A percentile compares a stretch with the other conserved stretches of the same genome.
Evolutionary conservation across 2,797 vertebrate species (phyloP).

Genomic region (Nyctalus aviator): DNA sequence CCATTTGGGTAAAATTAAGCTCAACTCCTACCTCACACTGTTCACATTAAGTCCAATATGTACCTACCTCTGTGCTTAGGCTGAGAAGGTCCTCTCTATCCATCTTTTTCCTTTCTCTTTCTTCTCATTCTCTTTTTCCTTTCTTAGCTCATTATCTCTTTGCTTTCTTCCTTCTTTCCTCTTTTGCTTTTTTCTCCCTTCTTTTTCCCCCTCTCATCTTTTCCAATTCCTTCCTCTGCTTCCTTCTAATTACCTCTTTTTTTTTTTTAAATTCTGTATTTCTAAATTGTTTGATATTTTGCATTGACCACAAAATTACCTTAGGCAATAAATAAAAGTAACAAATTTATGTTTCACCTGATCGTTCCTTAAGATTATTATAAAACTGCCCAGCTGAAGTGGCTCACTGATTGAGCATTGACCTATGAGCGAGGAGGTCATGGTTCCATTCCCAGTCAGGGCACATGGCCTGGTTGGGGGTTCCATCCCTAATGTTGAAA

Average conservation of each 20-base stretch:
- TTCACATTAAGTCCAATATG: background rate
- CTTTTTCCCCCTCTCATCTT: background rate
- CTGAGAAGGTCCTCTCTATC: background rate
- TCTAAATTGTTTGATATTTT: background rate
- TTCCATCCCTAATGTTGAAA: too few species aligned
- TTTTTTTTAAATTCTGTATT: background rate
- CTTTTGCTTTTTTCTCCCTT: accelerated
- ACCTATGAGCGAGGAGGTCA: too few species aligned
- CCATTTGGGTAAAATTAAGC: background rate
- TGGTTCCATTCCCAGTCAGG: too few species aligned
- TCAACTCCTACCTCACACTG: background rate
- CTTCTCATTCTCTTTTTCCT: background rate
- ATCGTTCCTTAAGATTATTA: background rate
- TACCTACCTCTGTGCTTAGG: background rate
- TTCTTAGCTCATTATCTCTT: background rate
- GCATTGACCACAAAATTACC: background rate
- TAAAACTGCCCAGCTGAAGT: background rate
- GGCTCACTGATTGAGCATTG: too few species aligned
- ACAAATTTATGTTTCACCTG: background rate
- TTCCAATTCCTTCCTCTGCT: background rate
- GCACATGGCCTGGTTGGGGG: too few species aligned
- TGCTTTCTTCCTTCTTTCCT: background rate
- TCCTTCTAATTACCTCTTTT: background rate
- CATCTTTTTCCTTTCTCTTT: background rate
- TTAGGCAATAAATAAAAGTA: background rate